Evolutionary conservation across 2,888 invertebrate genomes (phyloP).

Genomic region (Chaetogeoica ovagalla): DNA sequence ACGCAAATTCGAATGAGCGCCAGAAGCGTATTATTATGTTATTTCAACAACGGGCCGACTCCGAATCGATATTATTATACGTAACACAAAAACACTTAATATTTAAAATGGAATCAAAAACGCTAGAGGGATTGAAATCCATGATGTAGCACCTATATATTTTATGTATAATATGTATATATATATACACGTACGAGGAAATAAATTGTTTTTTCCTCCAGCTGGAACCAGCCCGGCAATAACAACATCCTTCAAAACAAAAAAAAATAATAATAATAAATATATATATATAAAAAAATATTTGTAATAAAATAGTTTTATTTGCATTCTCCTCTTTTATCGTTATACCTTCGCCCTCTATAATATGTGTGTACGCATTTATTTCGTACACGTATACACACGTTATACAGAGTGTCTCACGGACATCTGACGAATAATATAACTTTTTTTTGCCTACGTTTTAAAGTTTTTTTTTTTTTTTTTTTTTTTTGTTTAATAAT

Average conservation of each 20-base stretch:
- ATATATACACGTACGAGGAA: neutral
- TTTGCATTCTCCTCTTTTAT: constrained; percentile 46
- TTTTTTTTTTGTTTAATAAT: too few species aligned
- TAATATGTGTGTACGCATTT: neutral
- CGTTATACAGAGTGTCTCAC: too few species aligned
- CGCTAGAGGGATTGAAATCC: constrained; percentile 43
- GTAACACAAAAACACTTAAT: constrained; percentile 38
- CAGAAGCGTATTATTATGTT: neutral
- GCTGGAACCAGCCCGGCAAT: constrained; percentile 35
- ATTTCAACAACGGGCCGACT: neutral
- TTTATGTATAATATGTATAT: neutral
- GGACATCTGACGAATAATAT: too few species aligned
- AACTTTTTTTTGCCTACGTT: too few species aligned
- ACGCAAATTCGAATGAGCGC: too few species aligned
- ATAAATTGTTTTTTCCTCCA: constrained; percentile 49
- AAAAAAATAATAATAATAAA: too few species aligned
- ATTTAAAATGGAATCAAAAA: constrained; percentile 52
- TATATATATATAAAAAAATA: too few species aligned
- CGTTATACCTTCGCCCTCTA: neutral
- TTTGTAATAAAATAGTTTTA: constrained; percentile 52
- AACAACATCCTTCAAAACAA: constrained; percentile 37
- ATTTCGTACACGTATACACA: neutral
- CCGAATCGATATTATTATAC: constrained; percentile 36
- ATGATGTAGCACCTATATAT: constrained; percentile 46
- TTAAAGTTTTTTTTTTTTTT: too few species aligned